phyloP scores from a whole-genome alignment of 2,113 vertebrate species.

The Ovis aries region DNA sequence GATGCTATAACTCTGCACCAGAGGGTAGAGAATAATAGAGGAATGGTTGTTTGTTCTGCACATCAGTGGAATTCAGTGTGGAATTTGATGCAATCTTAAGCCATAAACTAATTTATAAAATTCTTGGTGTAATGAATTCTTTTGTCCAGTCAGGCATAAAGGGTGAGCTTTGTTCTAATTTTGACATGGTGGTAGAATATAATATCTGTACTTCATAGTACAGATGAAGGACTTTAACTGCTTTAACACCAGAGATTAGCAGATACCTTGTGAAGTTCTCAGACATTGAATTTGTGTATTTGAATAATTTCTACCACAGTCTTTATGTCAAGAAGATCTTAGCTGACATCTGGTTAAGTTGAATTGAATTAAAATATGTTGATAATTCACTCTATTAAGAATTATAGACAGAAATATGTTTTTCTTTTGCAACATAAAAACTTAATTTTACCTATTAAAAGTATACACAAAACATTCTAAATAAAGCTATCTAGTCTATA shows the following conservation, averaged over 20 bases:
- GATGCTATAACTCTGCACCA: not conserved
- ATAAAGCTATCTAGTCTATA: not conserved
- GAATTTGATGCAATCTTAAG: not conserved
- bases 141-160: constrained; percentile 12
- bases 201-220: not conserved
- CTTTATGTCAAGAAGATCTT: not conserved
- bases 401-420: not conserved
- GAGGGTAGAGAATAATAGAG: not conserved
- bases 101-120: constrained; percentile 12
- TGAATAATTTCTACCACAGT: not conserved
- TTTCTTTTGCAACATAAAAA: not conserved
- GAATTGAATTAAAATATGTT: not conserved
- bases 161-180: not conserved
- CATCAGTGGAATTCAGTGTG: not conserved
- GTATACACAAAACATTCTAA: not conserved
- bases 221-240: not conserved
- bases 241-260: not conserved
- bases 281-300: not conserved
- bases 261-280: not conserved
- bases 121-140: not conserved
- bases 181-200: not conserved
- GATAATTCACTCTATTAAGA: not conserved
- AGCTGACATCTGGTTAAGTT: not conserved
- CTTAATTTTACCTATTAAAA: not conserved
- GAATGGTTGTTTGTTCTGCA: not conserved